A percentile compares a stretch with the other conserved stretches of the same genome.
Evolutionary conservation across 53 echinoderm and acorn worm genomes (phyloP).

Genomic region (Echinarachnius parma): DNA sequence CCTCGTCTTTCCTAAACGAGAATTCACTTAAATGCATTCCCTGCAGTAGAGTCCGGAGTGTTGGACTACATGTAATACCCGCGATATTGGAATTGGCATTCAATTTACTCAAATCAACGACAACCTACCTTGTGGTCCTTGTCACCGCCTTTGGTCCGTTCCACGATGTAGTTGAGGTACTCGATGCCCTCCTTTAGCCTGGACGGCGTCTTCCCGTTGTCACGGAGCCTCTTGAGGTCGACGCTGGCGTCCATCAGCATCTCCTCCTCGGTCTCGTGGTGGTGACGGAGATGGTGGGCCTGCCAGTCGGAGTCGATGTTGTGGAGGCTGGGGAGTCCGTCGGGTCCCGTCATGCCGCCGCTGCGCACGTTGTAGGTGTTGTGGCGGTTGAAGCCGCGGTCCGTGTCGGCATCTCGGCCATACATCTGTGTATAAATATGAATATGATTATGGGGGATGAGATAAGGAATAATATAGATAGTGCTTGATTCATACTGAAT

Average conservation of each 20-base stretch:
- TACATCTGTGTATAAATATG: slow-evolving; percentile 18
- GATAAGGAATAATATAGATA: background rate
- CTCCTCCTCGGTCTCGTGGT: slow-evolving; percentile 80
- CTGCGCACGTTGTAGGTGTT: slow-evolving; percentile 49
- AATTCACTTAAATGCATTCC: too few relatives aligned
- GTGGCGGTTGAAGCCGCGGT: slow-evolving; percentile 73
- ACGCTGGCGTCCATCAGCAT: slow-evolving; percentile 55
- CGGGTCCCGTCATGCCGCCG: slow-evolving; percentile 32
- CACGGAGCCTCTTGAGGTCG: slow-evolving; percentile 53
- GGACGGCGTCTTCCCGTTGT: slow-evolving; percentile 66
- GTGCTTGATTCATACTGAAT: too few relatives aligned
- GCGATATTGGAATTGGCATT: too few relatives aligned
- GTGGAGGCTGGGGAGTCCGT: slow-evolving; percentile 42
- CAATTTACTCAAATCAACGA: too few relatives aligned
- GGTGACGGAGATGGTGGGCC: background rate
- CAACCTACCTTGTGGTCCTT: slow-evolving; percentile 66
- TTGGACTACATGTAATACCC: too few relatives aligned
- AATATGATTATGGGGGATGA: background rate
- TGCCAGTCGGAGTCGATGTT: slow-evolving; percentile 36
- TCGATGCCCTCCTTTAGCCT: slow-evolving; percentile 75
- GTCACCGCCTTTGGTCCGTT: slow-evolving; percentile 78
- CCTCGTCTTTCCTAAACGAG: too few relatives aligned
- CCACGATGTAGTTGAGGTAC: slow-evolving; percentile 78
- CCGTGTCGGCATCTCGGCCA: slow-evolving; percentile 52
- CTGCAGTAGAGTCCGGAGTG: too few relatives aligned